Base-by-base conservation (phyloP, 2,888 invertebrate species). In the Timema cristinae region DNA sequence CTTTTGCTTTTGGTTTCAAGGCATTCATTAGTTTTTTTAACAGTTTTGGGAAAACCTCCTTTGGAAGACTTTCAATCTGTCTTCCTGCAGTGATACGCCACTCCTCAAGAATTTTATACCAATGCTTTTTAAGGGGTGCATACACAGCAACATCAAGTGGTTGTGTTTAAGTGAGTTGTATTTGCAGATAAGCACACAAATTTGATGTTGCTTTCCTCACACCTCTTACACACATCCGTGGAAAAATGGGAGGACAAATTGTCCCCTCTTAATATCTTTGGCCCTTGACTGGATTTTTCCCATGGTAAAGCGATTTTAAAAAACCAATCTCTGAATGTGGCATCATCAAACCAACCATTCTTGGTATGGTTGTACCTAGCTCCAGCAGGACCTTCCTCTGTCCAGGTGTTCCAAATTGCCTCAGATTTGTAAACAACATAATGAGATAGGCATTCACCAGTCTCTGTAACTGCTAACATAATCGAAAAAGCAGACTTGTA, bases 351-450 rank as follows among this genome's bases (percentile, higher is more conserved):
- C 81, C 81, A 82, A 4, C 81, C 83, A 67, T 78, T 79, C 66
- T 74, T 73, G 4, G 80, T 78, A 0, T 81, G 54, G 74, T 81
- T 83, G 75, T 82, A 84, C 7, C 80, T 68, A 72, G 79, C 61
- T 59, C 78, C 76, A 68, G 67, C 15, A 32, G 82, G 82, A 11
- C 83, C 83, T 67, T 79, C 79, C 75, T 76, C 75, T 6, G 76
- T 78, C 83, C 83, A 84, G 9, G 79, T 78, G 63, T 79, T 73
- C 76, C 79, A 82, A n/a, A 83, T 61, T 72, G 81, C 70, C 71
- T 77, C 76, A 2, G 81, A 77, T 76, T 83, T 84, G 75, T 83
- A 83, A 0, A 82, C 81, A 7, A 82, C 80, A 75, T 82, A 83
- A 50, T 77, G 77, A 6, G 82, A 81, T 50, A 83, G 74, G 4